Percentiles rank a stretch among this genome's conserved stretches.
Evolutionary conservation across 2,797 vertebrate species (phyloP).

Genomic region (Chaenodraco wilsoni): DNA sequence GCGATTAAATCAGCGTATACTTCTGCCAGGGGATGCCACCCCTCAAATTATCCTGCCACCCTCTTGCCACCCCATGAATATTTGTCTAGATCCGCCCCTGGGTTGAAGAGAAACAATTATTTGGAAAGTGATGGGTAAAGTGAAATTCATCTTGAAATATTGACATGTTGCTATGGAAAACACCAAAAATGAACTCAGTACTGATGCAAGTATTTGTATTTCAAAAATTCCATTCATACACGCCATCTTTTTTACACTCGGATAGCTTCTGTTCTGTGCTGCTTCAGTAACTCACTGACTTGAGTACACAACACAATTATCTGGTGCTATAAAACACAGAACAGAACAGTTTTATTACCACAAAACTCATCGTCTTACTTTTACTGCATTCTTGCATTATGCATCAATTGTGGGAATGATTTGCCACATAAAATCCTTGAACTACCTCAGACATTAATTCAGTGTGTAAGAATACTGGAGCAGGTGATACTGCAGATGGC

Average conservation of each 20-base stretch:
- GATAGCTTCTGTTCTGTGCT: constrained; percentile 13
- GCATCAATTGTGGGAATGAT: constrained; percentile 24
- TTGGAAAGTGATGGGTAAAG: not conserved
- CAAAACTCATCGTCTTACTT: constrained; percentile 23
- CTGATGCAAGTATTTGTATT: not conserved
- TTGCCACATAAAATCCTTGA: constrained; percentile 3
- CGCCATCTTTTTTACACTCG: not conserved
- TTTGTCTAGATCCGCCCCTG: too few relatives aligned
- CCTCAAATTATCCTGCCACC: too few relatives aligned
- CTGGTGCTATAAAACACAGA: constrained; percentile 18
- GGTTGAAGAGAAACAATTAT: too few relatives aligned
- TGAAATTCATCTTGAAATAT: constrained; percentile 1
- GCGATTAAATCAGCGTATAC: too few relatives aligned
- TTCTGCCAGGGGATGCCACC: too few relatives aligned
- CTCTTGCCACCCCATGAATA: too few relatives aligned
- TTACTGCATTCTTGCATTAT: constrained; percentile 24
- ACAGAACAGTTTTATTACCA: constrained; percentile 29
- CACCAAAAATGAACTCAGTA: not conserved
- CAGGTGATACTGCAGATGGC: constrained; percentile 78
- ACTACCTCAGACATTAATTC: constrained; percentile 21
- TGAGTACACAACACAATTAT: constrained; percentile 22
- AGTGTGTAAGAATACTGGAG: constrained; percentile 44
- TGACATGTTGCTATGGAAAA: constrained; percentile 11
- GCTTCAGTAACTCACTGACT: constrained; percentile 20
- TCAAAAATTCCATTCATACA: constrained; percentile 10